These are phyloP conservation scores for Lamellibrachia satsuma DNA, from an alignment of 2,888 invertebrate species.

Conservation along the genomic window DNA sequence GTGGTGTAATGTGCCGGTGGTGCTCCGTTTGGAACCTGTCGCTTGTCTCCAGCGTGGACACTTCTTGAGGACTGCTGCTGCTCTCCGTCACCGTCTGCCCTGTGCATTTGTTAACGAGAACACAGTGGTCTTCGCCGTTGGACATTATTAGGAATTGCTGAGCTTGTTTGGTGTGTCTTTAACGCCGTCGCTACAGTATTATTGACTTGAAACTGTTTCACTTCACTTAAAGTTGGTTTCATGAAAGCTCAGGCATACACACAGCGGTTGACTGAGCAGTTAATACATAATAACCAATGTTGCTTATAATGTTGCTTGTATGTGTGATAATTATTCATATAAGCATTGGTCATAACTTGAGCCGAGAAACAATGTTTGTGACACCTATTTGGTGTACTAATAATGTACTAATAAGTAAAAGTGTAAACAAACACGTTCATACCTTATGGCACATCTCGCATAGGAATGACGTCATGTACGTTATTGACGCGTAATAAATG, in stretches of 20 bases:
- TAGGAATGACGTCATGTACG: not conserved
- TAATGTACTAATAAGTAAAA: not conserved
- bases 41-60: not conserved
- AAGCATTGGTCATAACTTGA: not conserved
- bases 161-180: slow-evolving; percentile 7
- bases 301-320: not conserved
- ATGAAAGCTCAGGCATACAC: too few relatives aligned
- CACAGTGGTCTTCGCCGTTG: not conserved
- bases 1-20: too few relatives aligned
- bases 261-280: too few relatives aligned
- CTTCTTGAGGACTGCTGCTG: not conserved
- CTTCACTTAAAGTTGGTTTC: not conserved
- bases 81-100: not conserved
- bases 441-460: not conserved
- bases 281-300: not conserved
- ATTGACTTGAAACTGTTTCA: not conserved
- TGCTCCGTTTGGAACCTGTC: too few relatives aligned
- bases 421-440: not conserved
- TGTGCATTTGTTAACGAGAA: not conserved
- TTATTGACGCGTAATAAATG: not conserved
- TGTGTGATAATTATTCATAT: not conserved
- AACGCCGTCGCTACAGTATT: slow-evolving; percentile 8
- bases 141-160: not conserved
- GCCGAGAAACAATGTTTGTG: not conserved
- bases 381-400: not conserved